Conservation (phyloP, 2,113 vertebrate genomes). For the Perca schrenkii region DNA sequence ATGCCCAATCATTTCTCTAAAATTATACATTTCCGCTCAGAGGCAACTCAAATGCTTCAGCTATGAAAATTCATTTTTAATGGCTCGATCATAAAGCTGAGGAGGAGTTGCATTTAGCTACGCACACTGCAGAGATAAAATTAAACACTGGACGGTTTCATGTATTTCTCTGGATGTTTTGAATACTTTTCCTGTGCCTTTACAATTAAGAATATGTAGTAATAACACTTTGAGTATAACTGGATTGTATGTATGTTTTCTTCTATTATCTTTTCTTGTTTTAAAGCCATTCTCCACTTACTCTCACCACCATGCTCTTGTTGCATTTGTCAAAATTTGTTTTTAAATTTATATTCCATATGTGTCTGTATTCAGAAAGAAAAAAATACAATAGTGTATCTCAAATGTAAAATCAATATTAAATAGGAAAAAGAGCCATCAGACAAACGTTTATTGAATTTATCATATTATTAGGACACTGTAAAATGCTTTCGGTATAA, state of each 20-base stretch:
- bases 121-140: constrained; percentile 25
- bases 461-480: constrained; percentile 62
- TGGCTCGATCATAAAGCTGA: constrained; percentile 37
- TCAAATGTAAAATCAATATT: constrained; percentile 56
- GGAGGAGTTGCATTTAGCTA: constrained; percentile 21
- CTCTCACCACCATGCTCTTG: constrained; percentile 5
- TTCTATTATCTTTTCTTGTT: constrained; percentile 37
- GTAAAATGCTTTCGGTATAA: constrained; percentile 61
- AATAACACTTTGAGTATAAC: constrained; percentile 60
- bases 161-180: constrained; percentile 43
- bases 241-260: constrained; percentile 53
- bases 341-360: constrained; percentile 24
- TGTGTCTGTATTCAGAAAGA: constrained; percentile 26
- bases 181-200: constrained; percentile 22
- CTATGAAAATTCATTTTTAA: constrained; percentile 28
- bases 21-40: constrained; percentile 32
- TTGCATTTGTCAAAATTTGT: constrained; percentile 33
- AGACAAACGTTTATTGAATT: constrained; percentile 40
- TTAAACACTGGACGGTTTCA: constrained; percentile 62
- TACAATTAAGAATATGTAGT: constrained; percentile 53
- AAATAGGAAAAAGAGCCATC: constrained; percentile 71
- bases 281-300: constrained; percentile 24
- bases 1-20: constrained; percentile 61
- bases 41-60: constrained; percentile 25
- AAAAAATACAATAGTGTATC: constrained; percentile 18